phyloP scores from a whole-genome alignment of 2,888 invertebrate genomes.

The Iselma pallidipennis region DNA sequence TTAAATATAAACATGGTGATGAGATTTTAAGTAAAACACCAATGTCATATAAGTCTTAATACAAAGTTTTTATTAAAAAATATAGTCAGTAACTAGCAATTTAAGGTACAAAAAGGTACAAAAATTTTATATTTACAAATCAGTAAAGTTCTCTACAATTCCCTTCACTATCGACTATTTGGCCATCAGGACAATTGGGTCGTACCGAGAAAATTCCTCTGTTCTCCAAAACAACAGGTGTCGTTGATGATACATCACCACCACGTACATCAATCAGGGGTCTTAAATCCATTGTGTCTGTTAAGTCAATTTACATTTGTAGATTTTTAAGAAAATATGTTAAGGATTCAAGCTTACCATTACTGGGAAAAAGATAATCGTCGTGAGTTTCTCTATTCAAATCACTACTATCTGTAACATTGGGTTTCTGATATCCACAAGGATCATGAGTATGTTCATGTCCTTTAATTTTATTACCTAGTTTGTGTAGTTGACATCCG shows the following conservation, averaged over 20 bases:
- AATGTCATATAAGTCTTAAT: too few species aligned
- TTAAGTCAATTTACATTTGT: too few species aligned
- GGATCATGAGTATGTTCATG: neutral
- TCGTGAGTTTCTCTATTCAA: neutral
- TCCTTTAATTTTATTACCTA: conserved; percentile 7
- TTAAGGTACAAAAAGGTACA: too few species aligned
- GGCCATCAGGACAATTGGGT: neutral
- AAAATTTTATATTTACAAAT: neutral
- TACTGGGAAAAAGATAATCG: too few species aligned
- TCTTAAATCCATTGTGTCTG: too few species aligned
- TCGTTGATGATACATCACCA: neutral
- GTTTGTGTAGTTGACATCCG: conserved; percentile 5
- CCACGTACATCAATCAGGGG: neutral
- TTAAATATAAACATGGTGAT: too few species aligned
- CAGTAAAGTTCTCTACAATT: neutral
- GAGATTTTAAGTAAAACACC: too few species aligned
- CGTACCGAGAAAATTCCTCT: neutral
- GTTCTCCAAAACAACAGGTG: neutral
- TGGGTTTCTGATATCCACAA: neutral
- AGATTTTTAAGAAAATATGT: too few species aligned
- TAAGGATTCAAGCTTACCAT: too few species aligned
- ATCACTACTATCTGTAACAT: neutral
- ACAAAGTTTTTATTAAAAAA: too few species aligned
- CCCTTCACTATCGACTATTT: neutral
- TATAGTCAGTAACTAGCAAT: too few species aligned